These are phyloP conservation scores for Micromesistius poutassou DNA, from an alignment of 2,797 vertebrate species.

Conservation along the genomic window DNA sequence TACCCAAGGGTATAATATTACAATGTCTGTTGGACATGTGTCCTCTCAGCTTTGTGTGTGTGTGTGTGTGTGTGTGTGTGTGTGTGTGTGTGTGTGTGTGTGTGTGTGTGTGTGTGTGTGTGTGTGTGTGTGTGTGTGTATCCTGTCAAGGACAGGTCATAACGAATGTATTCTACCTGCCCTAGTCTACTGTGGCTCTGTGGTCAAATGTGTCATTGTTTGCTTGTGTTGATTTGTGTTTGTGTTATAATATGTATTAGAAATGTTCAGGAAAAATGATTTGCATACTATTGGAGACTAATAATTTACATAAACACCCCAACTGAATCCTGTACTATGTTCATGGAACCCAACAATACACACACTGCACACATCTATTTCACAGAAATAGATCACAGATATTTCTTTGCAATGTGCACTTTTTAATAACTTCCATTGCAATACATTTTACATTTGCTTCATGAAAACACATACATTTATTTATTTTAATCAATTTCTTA, in stretches of 20 bases:
- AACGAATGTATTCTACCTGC: neutral
- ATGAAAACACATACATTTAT: neutral
- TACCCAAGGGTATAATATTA: neutral
- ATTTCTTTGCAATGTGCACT: neutral
- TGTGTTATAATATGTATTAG: neutral
- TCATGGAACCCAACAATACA: no score
- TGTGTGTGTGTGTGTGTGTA: neutral
- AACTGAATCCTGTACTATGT: no score
- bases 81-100: neutral
- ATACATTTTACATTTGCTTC: neutral
- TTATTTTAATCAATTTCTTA: neutral
- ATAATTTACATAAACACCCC: no score
- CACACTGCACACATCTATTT: no score
- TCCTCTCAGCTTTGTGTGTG: neutral
- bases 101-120: neutral
- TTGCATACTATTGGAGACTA: neutral
- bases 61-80: neutral
- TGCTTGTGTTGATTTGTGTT: neutral
- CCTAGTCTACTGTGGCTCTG: neutral
- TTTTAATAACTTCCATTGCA: neutral
- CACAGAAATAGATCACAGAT: no score
- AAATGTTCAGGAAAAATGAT: neutral
- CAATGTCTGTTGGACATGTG: neutral
- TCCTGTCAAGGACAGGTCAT: slow-evolving; percentile 1
- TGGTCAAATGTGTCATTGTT: neutral